Percentiles rank a stretch among this genome's conserved stretches.
These are phyloP conservation scores for Scopus umbretta DNA, from an alignment of 2,113 vertebrate species.

Conservation along the genomic window DNA sequence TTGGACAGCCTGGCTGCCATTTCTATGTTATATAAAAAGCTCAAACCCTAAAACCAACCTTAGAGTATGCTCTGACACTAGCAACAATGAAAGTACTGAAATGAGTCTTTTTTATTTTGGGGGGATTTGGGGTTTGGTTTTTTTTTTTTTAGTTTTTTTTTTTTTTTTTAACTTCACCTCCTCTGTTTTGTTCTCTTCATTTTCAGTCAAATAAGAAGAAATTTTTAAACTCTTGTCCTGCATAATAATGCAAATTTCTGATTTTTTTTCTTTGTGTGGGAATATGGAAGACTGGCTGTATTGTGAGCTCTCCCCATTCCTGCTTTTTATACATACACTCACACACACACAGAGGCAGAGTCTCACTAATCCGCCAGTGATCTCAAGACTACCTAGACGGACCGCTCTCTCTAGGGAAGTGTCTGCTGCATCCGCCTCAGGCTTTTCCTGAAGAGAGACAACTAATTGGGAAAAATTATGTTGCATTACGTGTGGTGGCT, in stretches of 20 bases:
- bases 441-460: conserved; percentile 59
- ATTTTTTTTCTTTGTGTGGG: neutral
- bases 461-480: conserved; percentile 49
- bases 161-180: neutral
- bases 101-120: neutral
- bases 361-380: conserved; percentile 20
- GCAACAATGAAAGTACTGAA: neutral
- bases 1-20: neutral
- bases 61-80: neutral
- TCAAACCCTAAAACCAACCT: neutral
- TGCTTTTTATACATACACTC: neutral
- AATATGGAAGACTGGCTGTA: neutral
- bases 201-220: neutral
- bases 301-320: neutral
- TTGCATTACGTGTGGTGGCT: conserved; percentile 33
- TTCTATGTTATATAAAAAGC: neutral
- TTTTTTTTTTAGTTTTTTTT: no score
- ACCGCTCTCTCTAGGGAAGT: conserved; percentile 38
- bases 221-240: conserved; percentile 14
- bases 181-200: neutral
- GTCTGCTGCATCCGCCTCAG: conserved; percentile 45
- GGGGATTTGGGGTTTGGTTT: accelerated
- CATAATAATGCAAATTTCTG: neutral
- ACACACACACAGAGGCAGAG: neutral
- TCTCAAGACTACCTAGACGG: conserved; percentile 44